phyloP scores from a whole-genome alignment of 2,113 vertebrate species.

The Ranitomeya variabilis region DNA sequence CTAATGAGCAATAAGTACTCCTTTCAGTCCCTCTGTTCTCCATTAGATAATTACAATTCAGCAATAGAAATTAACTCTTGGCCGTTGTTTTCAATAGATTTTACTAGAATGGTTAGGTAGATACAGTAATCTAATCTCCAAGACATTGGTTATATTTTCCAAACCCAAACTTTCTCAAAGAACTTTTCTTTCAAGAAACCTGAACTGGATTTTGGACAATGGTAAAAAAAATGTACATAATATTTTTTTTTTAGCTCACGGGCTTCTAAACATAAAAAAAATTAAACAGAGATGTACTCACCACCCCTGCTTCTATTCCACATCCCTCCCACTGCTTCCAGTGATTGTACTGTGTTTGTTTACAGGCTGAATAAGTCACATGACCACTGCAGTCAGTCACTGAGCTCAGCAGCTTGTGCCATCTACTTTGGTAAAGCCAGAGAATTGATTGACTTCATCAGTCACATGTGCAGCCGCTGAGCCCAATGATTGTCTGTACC shows the following conservation, averaged over 20 bases:
- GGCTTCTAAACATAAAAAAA: too few relatives aligned
- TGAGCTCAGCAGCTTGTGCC: too few relatives aligned
- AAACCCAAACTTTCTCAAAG: not conserved
- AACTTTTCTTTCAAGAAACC: not conserved
- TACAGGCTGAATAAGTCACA: too few relatives aligned
- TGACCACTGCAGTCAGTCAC: too few relatives aligned
- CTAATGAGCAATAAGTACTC: constrained; percentile 40
- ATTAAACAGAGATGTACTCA: too few relatives aligned
- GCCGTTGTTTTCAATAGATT: not conserved
- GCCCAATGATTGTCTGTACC: too few relatives aligned
- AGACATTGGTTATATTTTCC: not conserved
- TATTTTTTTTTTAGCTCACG: not conserved
- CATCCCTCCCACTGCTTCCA: too few relatives aligned
- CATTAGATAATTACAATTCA: constrained; percentile 47
- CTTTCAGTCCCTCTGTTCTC: constrained; percentile 46
- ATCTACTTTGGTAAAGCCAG: too few relatives aligned
- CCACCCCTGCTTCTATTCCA: too few relatives aligned
- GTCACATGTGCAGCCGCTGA: too few relatives aligned
- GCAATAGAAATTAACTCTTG: constrained; percentile 17
- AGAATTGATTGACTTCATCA: too few relatives aligned
- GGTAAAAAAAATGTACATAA: not conserved
- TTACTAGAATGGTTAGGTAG: not conserved
- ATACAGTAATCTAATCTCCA: not conserved
- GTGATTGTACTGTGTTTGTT: too few relatives aligned
- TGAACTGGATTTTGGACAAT: not conserved